These are phyloP conservation scores for Bombycilla garrulus DNA, from an alignment of 2,113 vertebrate species.

Conservation along the genomic window DNA sequence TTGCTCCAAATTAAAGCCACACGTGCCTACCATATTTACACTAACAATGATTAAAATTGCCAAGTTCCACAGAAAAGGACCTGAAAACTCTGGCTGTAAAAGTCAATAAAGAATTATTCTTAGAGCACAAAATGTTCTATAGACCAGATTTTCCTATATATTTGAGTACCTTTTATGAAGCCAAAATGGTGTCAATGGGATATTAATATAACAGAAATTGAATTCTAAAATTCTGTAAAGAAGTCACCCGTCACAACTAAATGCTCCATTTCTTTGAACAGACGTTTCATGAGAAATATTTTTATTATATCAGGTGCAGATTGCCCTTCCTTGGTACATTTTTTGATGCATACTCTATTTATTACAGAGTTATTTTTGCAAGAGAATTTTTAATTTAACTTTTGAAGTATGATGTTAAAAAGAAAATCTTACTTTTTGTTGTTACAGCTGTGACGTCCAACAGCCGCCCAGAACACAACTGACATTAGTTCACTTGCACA, in stretches of 20 bases:
- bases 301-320: slow-evolving; percentile 56
- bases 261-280: background rate
- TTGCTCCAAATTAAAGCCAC: background rate
- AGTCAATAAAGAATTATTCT: background rate
- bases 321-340: slow-evolving; percentile 6
- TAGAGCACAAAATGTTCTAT: background rate
- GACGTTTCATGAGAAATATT: background rate
- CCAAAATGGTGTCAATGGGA: background rate
- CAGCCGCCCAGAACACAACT: background rate
- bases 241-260: background rate
- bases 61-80: background rate
- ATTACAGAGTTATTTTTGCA: slow-evolving; percentile 43
- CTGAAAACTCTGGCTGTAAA: background rate
- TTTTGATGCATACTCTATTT: slow-evolving; percentile 23
- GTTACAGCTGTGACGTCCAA: slow-evolving; percentile 34
- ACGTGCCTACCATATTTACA: background rate
- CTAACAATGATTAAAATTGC: background rate
- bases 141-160: background rate
- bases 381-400: slow-evolving; percentile 45
- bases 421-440: slow-evolving; percentile 36
- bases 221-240: background rate
- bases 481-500: background rate
- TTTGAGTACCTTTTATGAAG: background rate
- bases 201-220: background rate
- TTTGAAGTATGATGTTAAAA: slow-evolving; percentile 43